Evolutionary conservation across 2,888 invertebrate genomes (phyloP).

Genomic region (Bombylius discolor): DNA sequence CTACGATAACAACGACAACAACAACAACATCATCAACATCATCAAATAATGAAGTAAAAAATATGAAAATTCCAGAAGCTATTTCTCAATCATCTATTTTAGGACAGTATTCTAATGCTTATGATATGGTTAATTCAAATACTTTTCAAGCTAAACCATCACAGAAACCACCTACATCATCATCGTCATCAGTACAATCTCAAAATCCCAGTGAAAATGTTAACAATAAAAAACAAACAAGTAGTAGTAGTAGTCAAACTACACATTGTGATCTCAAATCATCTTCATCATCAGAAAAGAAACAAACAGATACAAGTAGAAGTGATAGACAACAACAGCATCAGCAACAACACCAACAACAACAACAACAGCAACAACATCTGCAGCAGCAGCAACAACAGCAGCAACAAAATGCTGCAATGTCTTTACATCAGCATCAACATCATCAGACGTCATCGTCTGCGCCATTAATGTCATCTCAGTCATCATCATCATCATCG

Average conservation of each 20-base stretch:
- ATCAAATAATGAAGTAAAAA: background rate
- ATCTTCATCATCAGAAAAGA: conserved; percentile 2
- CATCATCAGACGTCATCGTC: background rate
- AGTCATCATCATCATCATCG: background rate
- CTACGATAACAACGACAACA: background rate
- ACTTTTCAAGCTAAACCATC: background rate
- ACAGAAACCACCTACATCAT: background rate
- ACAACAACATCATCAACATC: no score
- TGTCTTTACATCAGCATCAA: background rate
- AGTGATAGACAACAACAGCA: conserved; percentile 1
- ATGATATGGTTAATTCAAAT: background rate
- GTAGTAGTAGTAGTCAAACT: conserved; percentile 4
- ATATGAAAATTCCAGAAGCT: background rate
- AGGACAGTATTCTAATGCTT: no score
- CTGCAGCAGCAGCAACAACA: background rate
- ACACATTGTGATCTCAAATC: background rate
- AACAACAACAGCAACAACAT: background rate
- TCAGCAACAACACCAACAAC: background rate
- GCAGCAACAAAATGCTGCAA: background rate
- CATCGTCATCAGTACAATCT: background rate
- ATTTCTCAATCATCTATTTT: background rate
- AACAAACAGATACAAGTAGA: conserved; percentile 1
- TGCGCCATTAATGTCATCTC: background rate
- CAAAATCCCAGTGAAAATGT: conserved; percentile 8
- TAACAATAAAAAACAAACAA: conserved; percentile 3